A percentile compares a stretch with the other conserved stretches of the same genome.
Conservation (phyloP, 2,113 vertebrate genomes). For the Spea bombifrons region DNA sequence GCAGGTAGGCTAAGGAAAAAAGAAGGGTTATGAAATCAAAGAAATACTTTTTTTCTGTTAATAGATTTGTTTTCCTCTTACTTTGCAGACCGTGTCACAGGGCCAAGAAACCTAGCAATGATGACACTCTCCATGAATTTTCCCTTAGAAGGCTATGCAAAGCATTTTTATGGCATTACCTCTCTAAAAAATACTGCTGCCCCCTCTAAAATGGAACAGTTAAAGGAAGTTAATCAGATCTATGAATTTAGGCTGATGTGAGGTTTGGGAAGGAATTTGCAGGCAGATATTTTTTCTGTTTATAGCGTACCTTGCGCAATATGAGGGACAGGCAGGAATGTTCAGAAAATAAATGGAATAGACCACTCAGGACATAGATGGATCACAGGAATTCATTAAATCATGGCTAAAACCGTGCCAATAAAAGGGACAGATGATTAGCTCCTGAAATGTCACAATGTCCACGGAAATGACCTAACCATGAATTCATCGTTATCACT, state of each 20-base stretch:
- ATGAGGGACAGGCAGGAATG: constrained; percentile 39
- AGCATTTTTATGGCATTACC: constrained; percentile 10
- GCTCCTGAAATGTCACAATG: constrained; percentile 27
- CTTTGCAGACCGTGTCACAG: not conserved
- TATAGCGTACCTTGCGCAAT: constrained; percentile 48
- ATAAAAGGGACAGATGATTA: constrained; percentile 38
- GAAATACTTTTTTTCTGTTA: not conserved
- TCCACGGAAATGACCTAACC: constrained; percentile 33
- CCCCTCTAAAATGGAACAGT: constrained; percentile 16
- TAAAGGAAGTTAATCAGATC: constrained; percentile 30
- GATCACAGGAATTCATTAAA: constrained; percentile 30
- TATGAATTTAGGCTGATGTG: constrained; percentile 4
- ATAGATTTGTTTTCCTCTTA: not conserved
- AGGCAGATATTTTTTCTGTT: constrained; percentile 37
- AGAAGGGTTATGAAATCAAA: not conserved
- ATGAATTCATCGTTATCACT: constrained; percentile 31
- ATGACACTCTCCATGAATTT: constrained; percentile 5
- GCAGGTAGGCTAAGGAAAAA: not conserved
- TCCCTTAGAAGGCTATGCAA: not conserved
- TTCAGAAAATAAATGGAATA: constrained; percentile 32
- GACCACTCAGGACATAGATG: constrained; percentile 36
- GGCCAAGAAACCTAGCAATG: not conserved
- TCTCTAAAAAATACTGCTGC: not conserved
- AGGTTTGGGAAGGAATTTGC: constrained; percentile 45
- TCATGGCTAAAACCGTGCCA: constrained; percentile 7